phyloP scores from a whole-genome alignment of 1,140 invertebrate species.

The Saccostrea glomerata region DNA sequence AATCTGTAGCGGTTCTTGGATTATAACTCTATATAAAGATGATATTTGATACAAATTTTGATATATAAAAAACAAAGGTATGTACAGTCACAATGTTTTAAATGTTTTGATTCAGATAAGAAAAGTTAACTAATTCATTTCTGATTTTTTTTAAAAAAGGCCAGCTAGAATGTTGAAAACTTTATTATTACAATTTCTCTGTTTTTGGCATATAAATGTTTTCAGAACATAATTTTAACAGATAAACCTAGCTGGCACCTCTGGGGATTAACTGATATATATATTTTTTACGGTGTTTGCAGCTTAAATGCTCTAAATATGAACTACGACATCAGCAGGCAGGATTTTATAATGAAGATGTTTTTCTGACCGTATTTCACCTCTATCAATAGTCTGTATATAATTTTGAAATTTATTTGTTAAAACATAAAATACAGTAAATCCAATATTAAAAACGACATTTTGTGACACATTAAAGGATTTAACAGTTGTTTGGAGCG shows the following conservation, averaged over 20 bases:
- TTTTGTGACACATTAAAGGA: conserved; percentile 14
- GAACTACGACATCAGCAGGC: not conserved
- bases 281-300: not conserved
- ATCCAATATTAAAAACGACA: not conserved
- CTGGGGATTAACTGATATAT: not conserved
- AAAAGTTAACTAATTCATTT: too few relatives aligned
- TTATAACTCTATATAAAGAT: too few relatives aligned
- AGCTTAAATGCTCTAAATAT: not conserved
- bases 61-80: too few relatives aligned
- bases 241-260: not conserved
- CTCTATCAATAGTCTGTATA: conserved; percentile 6
- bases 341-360: not conserved
- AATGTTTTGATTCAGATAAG: too few relatives aligned
- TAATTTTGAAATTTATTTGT: conserved; percentile 4
- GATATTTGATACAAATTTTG: too few relatives aligned
- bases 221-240: not conserved
- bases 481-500: not conserved
- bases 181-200: too few relatives aligned
- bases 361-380: conserved; percentile 26
- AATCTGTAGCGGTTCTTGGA: too few relatives aligned
- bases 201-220: too few relatives aligned
- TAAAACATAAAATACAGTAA: not conserved
- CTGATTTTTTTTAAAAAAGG: too few relatives aligned
- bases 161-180: too few relatives aligned
- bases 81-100: too few relatives aligned